Percentiles rank a stretch among this genome's conserved stretches.
Evolutionary conservation across 2,888 invertebrate genomes (phyloP).

Genomic region (Galerucella calmariensis): DNA sequence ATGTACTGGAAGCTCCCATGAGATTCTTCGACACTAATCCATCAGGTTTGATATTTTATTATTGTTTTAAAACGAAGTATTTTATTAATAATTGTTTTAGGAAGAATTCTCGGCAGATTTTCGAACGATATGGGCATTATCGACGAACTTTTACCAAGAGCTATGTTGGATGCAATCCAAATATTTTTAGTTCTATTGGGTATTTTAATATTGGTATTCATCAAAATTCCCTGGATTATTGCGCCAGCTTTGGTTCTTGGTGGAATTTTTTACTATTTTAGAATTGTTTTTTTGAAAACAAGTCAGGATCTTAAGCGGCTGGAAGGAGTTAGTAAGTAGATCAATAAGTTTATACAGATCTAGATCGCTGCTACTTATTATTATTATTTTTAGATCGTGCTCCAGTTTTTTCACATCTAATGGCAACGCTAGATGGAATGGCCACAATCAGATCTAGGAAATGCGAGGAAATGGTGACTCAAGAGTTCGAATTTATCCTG

Average conservation of each 20-base stretch:
- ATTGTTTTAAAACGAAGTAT: background rate
- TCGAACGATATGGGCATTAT: conserved; percentile 85
- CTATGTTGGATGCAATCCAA: conserved; percentile 72
- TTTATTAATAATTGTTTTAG: conserved; percentile 59
- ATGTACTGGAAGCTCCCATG: conserved; percentile 80
- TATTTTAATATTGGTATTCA: conserved; percentile 76
- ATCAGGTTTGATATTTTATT: conserved; percentile 68
- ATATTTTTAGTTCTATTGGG: conserved; percentile 77
- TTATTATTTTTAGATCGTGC: conserved; percentile 73
- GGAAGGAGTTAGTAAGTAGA: conserved; percentile 66
- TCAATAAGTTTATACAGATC: background rate
- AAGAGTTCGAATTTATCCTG: conserved; percentile 80
- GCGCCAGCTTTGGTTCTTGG: conserved; percentile 72
- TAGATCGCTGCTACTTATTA: background rate
- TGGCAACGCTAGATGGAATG: conserved; percentile 85
- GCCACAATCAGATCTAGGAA: conserved; percentile 85
- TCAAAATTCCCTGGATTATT: conserved; percentile 76
- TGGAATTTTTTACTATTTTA: conserved; percentile 72
- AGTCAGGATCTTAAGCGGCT: conserved; percentile 78
- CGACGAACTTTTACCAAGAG: conserved; percentile 76
- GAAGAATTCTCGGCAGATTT: conserved; percentile 83
- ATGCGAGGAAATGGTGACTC: conserved; percentile 76
- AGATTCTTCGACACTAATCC: conserved; percentile 87
- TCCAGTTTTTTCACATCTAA: conserved; percentile 91
- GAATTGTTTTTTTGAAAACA: conserved; percentile 74